Evolutionary conservation across 92 coral and sea anemone genomes (phyloP).

Genomic region (Metridium senile): DNA sequence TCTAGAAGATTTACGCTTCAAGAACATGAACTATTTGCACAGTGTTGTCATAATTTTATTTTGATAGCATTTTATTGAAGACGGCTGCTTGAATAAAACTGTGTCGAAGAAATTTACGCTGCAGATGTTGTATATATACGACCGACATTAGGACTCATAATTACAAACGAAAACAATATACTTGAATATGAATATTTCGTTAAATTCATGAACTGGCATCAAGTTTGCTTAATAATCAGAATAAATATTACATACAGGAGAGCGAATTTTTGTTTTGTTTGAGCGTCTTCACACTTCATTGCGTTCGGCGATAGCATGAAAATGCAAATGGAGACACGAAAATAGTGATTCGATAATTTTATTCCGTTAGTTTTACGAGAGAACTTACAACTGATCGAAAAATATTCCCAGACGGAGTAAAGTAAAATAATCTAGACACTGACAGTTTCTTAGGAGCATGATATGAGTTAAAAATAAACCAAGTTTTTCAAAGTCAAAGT

Average conservation of each 20-base stretch:
- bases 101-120: neutral
- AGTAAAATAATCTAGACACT: neutral
- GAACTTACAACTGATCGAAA: neutral
- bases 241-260: neutral
- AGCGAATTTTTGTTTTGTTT: slow-evolving; percentile 8
- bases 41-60: neutral
- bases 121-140: neutral
- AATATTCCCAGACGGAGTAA: neutral
- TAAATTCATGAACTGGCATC: neutral
- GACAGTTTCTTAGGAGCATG: neutral
- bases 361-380: neutral
- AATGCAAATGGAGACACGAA: slow-evolving; percentile 2
- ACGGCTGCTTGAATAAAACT: neutral
- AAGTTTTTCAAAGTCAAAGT: slow-evolving; percentile 19
- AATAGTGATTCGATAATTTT: too few species aligned
- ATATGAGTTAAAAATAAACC: slow-evolving; percentile 4
- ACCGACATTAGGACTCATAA: neutral
- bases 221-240: neutral
- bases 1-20: slow-evolving; percentile 14
- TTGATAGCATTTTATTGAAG: neutral
- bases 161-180: neutral
- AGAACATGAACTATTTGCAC: slow-evolving; percentile 1
- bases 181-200: neutral
- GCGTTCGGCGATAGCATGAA: slow-evolving; percentile 16
- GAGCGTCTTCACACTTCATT: slow-evolving; percentile 13